Evolutionary conservation across 2,888 invertebrate species (phyloP), one percentile per base, ranked within the genome.

Genomic region (Bembecia ichneumoniformis): DNA sequence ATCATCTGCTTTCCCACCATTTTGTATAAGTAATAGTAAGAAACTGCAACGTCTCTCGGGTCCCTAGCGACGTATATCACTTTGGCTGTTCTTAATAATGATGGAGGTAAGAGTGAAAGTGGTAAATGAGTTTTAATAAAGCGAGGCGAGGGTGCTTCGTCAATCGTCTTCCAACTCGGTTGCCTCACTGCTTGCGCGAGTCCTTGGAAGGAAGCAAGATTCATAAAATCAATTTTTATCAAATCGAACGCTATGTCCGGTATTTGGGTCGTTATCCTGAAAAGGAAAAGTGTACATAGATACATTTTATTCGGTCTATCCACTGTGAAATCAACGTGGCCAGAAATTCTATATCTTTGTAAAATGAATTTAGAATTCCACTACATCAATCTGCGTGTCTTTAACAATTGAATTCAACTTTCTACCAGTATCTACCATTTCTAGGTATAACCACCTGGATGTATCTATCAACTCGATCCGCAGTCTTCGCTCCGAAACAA

Each of bases 1-100:
- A 89, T 86, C 0, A 90, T 78, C 47, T 89, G 60, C 49, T 76
- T 82, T 0, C 49, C 80, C 34, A 91, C 73, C 62, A 92, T 82
- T 55, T 88, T 89, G 60, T 90, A 90, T 51, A 93, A 89, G 64
- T 92, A 91, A 64, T 88, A 94, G 60, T 90, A 92, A 0, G 94
- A 94, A 0, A 93, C 89, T 2, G 89, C 88, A 0, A 91, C 90
- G 64, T 94, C 94, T 58, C 93, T 91, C 0, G 93, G 91, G 65
- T 94, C 92, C 58, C 94, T 87, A 0, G 90, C 89, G 0, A 93
- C 90, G 63, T 93, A 93, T 14, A 94, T 84, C 3, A 94, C 84
- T 58, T 80, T 83, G 0, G 90, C 90, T 77, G 72, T 77, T 57
- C 74, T 72, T 10, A 82, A 55, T 4, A 87, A 49, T 56, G 73